These are phyloP conservation scores for Cavia porcellus DNA, from an alignment of 2,113 vertebrate genomes.

Conservation along the genomic window DNA sequence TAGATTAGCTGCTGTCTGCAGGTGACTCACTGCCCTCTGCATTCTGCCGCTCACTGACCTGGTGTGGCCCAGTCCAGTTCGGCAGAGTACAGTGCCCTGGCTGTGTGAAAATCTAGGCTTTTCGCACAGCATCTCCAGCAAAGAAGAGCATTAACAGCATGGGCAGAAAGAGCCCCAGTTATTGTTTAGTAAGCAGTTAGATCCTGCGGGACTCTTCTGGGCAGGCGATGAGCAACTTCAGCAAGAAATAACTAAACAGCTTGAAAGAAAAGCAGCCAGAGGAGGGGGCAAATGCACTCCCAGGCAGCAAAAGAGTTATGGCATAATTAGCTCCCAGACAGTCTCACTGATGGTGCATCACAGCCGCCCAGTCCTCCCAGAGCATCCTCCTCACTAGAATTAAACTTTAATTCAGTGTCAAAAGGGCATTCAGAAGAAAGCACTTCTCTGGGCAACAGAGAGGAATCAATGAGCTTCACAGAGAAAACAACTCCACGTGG, in stretches of 20 bases:
- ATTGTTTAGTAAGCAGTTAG: conserved; percentile 62
- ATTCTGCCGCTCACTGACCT: conserved; percentile 74
- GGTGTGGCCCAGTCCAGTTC: conserved; percentile 37
- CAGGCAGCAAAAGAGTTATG: conserved; percentile 69
- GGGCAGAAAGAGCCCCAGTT: conserved; percentile 48
- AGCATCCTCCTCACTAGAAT: conserved; percentile 76
- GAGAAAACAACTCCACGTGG: conserved; percentile 4
- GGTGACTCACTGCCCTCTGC: conserved; percentile 73
- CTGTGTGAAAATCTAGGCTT: conserved; percentile 77
- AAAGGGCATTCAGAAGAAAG: conserved; percentile 79
- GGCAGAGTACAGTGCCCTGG: conserved; percentile 65
- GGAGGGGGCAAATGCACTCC: conserved; percentile 70
- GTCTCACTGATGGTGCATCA: conserved; percentile 54
- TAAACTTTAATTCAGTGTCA: conserved; percentile 85
- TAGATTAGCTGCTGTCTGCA: conserved; percentile 71
- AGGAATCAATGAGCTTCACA: conserved; percentile 66
- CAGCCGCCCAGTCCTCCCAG: conserved; percentile 49
- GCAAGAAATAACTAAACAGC: conserved; percentile 69
- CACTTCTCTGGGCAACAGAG: conserved; percentile 50
- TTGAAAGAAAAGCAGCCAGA: not conserved
- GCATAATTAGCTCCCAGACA: conserved; percentile 82
- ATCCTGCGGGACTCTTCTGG: not conserved
- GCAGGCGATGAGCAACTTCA: conserved; percentile 59
- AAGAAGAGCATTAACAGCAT: conserved; percentile 48
- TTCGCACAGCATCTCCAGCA: not conserved